phyloP scores from a whole-genome alignment of 2,888 invertebrate species.

The Synanthedon tipuliformis region DNA sequence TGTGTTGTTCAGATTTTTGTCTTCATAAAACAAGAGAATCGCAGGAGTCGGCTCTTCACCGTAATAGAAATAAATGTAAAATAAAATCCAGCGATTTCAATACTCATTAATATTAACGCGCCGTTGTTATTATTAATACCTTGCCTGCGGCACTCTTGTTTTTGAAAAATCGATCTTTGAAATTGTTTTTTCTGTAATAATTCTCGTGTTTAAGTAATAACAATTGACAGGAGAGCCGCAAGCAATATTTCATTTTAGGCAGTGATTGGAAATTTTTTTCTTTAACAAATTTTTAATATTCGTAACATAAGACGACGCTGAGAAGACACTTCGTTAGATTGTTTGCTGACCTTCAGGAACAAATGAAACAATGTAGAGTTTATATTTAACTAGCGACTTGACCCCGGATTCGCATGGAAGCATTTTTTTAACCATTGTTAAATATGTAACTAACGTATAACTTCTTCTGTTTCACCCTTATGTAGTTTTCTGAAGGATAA shows the following conservation, averaged over 20 bases:
- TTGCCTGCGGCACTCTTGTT: slow-evolving; percentile 18
- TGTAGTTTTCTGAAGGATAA: no score
- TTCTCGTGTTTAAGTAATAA: background rate
- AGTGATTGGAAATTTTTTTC: no score
- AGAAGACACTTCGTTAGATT: no score
- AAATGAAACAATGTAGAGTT: no score
- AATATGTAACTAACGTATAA: no score
- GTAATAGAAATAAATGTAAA: background rate
- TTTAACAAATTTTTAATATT: no score
- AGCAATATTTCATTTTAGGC: background rate
- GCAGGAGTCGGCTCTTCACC: slow-evolving; percentile 5
- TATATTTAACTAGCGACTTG: no score
- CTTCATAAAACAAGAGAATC: slow-evolving; percentile 13
- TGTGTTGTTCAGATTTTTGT: background rate
- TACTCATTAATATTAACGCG: slow-evolving; percentile 1
- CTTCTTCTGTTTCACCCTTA: no score
- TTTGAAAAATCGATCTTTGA: slow-evolving; percentile 1
- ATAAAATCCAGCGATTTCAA: background rate
- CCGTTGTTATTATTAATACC: slow-evolving; percentile 1
- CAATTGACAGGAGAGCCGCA: background rate
- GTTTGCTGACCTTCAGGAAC: no score
- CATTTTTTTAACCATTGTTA: no score
- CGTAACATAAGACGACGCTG: no score
- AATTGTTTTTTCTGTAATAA: background rate
- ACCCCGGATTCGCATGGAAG: no score